Base-by-base conservation (phyloP, 2,888 invertebrate species). In the Campoletis raptor region DNA sequence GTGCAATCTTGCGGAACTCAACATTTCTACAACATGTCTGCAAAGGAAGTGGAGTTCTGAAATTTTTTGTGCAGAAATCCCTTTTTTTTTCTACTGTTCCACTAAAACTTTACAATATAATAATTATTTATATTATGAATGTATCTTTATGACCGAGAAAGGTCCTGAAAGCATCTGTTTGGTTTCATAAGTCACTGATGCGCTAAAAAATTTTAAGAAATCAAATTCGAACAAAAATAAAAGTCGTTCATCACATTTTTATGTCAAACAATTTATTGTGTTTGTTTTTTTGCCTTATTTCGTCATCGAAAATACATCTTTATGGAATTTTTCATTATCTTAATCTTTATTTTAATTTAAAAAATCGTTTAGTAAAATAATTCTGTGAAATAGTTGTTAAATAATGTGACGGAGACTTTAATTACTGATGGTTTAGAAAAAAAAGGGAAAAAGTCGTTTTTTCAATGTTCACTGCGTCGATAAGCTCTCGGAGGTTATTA, bases 401-500 rank as follows among this genome's bases (percentile, higher is more conserved):
- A 54, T 21, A 9, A 54, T 54, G 2, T 21, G 54, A 4, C 6
- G 54, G 21, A 54, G 8, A 21, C 8, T 2, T 21, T n/a, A 45
- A 21, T 69, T 24, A 18, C 21, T n/a, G 45, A 42, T 48, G n/a
- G 40, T 21, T 9, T 12, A 5, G 72, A 72, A 36, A 52, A 52
- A 48, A n/a, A 30, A n/a, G n/a, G 61, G 37, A 57, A 48, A 73
- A 57, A 54, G 52, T 66, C 52, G 30, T n/a, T 66, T 24, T 24
- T 40, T 30, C n/a, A 42, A 67, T 73, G 54, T 21, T 42, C 42
- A 30, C 36, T 57, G 57, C 2, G 37, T 48, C 4, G 54, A 21
- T 66, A 36, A 78, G 48, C 76, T 48, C 54, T 18, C 10, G 30
- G 18, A 21, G 69, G 30, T 21, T 54, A 78, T 57, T 69, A 73